These are phyloP conservation scores for Ophonus ardosiacus DNA, from an alignment of 2,888 invertebrate genomes.

Conservation along the genomic window DNA sequence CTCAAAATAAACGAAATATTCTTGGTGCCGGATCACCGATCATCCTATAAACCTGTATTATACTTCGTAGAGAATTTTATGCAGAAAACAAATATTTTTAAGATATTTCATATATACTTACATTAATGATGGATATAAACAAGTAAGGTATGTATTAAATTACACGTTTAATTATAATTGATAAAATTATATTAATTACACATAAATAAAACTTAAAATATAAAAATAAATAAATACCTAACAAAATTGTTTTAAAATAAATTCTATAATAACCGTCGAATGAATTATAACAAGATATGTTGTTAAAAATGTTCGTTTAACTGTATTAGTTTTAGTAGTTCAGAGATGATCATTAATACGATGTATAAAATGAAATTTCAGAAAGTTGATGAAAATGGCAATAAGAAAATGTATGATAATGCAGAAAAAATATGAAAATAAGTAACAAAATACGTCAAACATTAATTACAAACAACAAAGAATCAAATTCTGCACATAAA, in stretches of 20 bases:
- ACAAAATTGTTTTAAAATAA: slow-evolving; percentile 29
- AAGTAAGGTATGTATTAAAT: no score
- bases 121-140: no score
- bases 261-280: slow-evolving; percentile 21
- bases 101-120: no score
- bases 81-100: no score
- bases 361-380: neutral
- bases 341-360: neutral
- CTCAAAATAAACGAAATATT: no score
- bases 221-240: slow-evolving; percentile 43
- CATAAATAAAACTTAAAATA: slow-evolving; percentile 29
- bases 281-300: slow-evolving; percentile 9
- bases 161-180: neutral
- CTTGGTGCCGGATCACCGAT: no score
- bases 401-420: neutral
- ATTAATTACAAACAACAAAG: slow-evolving; percentile 12
- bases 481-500: slow-evolving; percentile 44
- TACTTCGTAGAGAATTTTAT: no score
- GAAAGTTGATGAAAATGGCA: neutral
- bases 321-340: neutral
- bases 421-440: slow-evolving; percentile 7
- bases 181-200: slow-evolving; percentile 28
- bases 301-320: slow-evolving; percentile 2
- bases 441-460: neutral
- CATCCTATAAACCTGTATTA: no score